Evolutionary conservation across 2,797 vertebrate genomes (phyloP).

Genomic region (Paguma larvata): DNA sequence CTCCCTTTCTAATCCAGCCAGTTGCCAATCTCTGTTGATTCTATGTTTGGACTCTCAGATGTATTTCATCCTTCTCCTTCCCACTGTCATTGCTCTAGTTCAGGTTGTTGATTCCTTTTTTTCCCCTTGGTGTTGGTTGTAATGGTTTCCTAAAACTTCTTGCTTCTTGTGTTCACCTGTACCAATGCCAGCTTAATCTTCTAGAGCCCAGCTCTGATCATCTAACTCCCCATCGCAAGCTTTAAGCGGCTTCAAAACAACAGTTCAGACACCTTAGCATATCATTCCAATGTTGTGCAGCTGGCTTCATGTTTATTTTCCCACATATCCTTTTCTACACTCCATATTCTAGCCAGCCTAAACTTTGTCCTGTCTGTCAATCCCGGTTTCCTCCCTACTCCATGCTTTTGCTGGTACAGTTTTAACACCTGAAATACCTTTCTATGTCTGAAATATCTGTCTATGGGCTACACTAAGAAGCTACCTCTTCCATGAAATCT

Average conservation of each 20-base stretch:
- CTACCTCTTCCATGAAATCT: neutral
- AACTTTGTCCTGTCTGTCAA: neutral
- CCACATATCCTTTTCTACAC: neutral
- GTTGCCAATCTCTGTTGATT: neutral
- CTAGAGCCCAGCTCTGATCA: neutral
- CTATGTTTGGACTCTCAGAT: neutral
- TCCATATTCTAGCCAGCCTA: neutral
- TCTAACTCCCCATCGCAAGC: neutral
- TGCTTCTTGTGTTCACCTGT: neutral
- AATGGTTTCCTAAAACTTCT: constrained; percentile 19
- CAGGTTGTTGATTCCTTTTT: neutral
- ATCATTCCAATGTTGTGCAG: neutral
- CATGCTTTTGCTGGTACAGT: neutral
- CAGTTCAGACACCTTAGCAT: neutral
- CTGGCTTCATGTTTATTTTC: constrained; percentile 20
- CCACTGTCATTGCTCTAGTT: neutral
- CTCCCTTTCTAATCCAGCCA: neutral
- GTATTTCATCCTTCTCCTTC: constrained; percentile 20
- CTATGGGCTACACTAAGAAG: neutral
- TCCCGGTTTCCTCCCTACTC: neutral
- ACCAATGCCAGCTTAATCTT: neutral
- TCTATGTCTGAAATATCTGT: neutral
- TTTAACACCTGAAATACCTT: constrained; percentile 31
- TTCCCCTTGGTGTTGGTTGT: neutral
- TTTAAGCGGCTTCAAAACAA: neutral